phyloP scores from a whole-genome alignment of 2,113 vertebrate genomes.

The Geothlypis trichas region DNA sequence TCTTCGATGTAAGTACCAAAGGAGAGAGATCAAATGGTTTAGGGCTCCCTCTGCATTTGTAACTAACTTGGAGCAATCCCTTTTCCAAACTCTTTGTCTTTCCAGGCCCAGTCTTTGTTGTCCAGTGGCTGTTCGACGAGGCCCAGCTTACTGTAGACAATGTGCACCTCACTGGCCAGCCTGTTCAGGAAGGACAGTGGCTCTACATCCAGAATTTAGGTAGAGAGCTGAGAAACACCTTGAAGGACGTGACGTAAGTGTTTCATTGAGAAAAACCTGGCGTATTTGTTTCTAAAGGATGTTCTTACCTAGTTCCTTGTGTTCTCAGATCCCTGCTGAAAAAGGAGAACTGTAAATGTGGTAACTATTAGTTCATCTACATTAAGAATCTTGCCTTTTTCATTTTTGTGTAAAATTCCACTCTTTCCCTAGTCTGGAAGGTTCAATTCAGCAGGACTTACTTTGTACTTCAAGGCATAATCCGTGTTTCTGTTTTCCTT shows the following conservation, averaged over 20 bases:
- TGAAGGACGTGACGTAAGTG: constrained; percentile 94
- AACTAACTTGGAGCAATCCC: background rate
- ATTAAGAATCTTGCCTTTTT: background rate
- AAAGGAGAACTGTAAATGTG: background rate
- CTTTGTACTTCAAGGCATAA: background rate
- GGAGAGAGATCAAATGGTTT: background rate
- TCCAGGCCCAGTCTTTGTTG: constrained; percentile 92
- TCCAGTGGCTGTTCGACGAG: constrained; percentile 98
- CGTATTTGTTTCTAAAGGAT: background rate
- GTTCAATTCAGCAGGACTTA: background rate
- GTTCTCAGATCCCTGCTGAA: background rate
- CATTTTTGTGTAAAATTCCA: background rate
- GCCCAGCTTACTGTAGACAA: constrained; percentile 97
- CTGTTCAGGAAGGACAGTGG: constrained; percentile 96
- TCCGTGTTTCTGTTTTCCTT: background rate
- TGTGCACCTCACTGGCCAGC: constrained; percentile 93
- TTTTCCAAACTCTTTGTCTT: background rate
- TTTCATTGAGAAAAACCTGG: background rate
- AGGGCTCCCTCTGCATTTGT: background rate
- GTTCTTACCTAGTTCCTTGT: background rate
- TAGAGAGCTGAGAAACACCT: constrained; percentile 89
- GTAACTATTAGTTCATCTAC: background rate
- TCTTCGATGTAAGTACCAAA: constrained; percentile 85
- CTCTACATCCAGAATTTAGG: constrained; percentile 96
- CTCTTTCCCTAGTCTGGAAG: background rate